Evolutionary conservation across 2,888 invertebrate species (phyloP).

Genomic region (Rhogogaster chlorosoma): DNA sequence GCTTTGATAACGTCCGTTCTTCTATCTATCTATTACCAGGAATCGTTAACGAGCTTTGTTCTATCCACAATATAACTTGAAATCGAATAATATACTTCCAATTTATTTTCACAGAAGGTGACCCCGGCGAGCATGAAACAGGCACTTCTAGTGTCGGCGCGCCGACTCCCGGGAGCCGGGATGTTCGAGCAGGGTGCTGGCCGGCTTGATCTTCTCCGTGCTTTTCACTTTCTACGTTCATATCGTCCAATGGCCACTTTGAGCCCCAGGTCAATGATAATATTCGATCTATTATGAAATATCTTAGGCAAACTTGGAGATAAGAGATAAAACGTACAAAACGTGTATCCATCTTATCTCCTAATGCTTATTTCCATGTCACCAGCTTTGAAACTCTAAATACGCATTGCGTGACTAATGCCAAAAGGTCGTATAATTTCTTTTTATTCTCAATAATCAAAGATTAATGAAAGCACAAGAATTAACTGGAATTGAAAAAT

Average conservation of each 20-base stretch:
- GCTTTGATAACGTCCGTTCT: neutral
- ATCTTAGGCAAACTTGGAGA: neutral
- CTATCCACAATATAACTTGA: neutral
- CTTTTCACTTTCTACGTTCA: slow-evolving; percentile 84
- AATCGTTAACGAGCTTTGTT: neutral
- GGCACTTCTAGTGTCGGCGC: slow-evolving; percentile 94
- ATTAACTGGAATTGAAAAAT: no score
- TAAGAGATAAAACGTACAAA: neutral
- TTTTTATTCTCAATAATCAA: no score
- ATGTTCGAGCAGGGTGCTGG: slow-evolving; percentile 99
- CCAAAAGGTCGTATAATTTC: no score
- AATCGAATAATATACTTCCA: slow-evolving; percentile 8
- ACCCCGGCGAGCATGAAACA: slow-evolving; percentile 98
- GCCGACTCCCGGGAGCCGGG: slow-evolving; percentile 90
- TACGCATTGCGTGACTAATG: neutral
- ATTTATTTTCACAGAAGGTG: slow-evolving; percentile 73
- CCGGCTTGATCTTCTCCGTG: slow-evolving; percentile 93
- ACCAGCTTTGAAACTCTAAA: neutral
- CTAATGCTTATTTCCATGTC: neutral
- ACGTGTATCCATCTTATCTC: neutral
- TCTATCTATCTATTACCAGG: neutral
- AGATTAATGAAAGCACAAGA: no score
- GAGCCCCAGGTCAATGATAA: slow-evolving; percentile 74
- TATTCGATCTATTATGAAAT: slow-evolving; percentile 11
- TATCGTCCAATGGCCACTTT: slow-evolving; percentile 82